Evolutionary conservation across 2,888 invertebrate species (phyloP).

Genomic region (Phorcus lineatus): DNA sequence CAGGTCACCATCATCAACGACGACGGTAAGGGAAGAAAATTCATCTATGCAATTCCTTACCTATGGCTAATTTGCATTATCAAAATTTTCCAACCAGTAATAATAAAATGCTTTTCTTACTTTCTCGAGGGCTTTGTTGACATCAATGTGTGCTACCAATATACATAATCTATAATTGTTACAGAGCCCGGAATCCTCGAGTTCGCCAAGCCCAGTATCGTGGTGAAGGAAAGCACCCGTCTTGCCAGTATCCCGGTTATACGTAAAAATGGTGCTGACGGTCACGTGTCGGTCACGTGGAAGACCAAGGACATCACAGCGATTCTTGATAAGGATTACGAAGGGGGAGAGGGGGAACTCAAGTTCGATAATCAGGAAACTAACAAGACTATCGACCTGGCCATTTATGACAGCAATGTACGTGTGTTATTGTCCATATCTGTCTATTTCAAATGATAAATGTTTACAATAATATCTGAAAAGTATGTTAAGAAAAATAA

Average conservation of each 20-base stretch:
- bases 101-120: too few species aligned
- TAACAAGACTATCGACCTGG: conserved; percentile 78
- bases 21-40: conserved; percentile 76
- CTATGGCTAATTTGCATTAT: too few species aligned
- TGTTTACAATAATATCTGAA: too few species aligned
- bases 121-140: too few species aligned
- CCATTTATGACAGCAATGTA: conserved; percentile 78
- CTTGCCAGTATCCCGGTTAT: conserved; percentile 77
- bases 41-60: too few species aligned
- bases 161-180: background rate
- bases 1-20: conserved; percentile 80
- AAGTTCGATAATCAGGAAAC: conserved; percentile 76
- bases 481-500: too few species aligned
- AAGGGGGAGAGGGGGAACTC: conserved; percentile 78
- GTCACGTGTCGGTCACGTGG: conserved; percentile 78
- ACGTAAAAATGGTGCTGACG: conserved; percentile 78
- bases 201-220: conserved; percentile 78
- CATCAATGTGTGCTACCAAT: too few species aligned
- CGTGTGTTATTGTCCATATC: background rate
- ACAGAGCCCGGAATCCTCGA: conserved; percentile 79
- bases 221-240: conserved; percentile 79
- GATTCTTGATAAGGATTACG: conserved; percentile 78
- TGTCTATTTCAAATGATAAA: too few species aligned
- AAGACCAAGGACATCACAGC: conserved; percentile 80
- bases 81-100: too few species aligned